Evolutionary conservation across 2,113 vertebrate species (phyloP), one percentile per base, ranked within the genome.

Genomic region (Callaeas wilsoni): DNA sequence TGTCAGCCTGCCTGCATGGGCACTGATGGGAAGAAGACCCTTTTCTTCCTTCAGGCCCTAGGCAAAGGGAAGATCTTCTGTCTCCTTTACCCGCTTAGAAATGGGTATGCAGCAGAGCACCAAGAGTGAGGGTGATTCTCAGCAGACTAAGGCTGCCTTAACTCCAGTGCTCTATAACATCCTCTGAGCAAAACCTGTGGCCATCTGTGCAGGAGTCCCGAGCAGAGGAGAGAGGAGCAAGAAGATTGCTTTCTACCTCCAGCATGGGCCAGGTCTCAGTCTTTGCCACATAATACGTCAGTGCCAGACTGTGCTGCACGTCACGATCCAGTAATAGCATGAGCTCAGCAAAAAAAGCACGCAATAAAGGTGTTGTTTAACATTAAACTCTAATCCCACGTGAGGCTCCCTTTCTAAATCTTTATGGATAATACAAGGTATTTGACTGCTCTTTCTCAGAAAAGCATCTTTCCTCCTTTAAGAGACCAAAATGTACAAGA

Each of bases 141-240:
- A 57, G 13, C 6, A 59, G 42, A 10, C 30, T 52, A 63, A 71
- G 7, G 19, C 17, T 53, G 47, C 37, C 26, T 33, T 19, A 65
- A 56, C 25, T 56, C 33, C 22, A 56, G 15, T 2, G 13, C 33
- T 29, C 37, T 41, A 6, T 26, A 60, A 33, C 5, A 11, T 42
- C 12, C 5, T n/a, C 30, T 30, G 12, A 57, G 17, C 7, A 80
- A 64, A 68, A 64, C 15, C 20, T 69, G 39, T 8, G 0, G 0
- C 29, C 15, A 41, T 19, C 13, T 35, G 20, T 29, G 47, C 22
- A 64, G 12, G 9, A 74, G 26, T 29, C 35, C 69, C n/a, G 30
- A 63, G 44, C 52, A 80, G 13, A 87, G 12, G 6, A 53, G 0
- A 64, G 42, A 68, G 44, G 15, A 87, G 49, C 64, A 78, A 74